These are phyloP conservation scores for Cepphus grylle DNA, from an alignment of 2,113 vertebrate genomes.

Conservation along the genomic window DNA sequence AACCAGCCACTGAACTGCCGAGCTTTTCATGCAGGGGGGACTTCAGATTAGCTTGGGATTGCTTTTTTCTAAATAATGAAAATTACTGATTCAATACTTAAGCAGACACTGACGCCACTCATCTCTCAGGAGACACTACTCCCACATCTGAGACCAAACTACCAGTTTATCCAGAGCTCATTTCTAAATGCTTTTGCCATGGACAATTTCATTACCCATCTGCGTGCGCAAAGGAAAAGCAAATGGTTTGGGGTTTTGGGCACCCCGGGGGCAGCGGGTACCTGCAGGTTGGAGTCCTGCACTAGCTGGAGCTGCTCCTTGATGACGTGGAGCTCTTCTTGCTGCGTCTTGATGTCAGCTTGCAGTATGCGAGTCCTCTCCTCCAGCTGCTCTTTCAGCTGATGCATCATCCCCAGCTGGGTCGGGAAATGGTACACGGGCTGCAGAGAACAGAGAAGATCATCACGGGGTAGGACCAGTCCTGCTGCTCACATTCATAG, in stretches of 20 bases:
- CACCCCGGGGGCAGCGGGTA: neutral
- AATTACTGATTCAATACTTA: neutral
- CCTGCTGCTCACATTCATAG: neutral
- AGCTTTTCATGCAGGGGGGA: neutral
- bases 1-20: rapidly evolving
- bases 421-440: constrained; percentile 69
- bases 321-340: constrained; percentile 83
- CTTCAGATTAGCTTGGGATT: neutral
- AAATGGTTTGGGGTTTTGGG: neutral
- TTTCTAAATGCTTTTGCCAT: neutral
- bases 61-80: neutral
- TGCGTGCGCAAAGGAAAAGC: neutral
- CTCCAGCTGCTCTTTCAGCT: constrained; percentile 87
- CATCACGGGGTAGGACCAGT: neutral
- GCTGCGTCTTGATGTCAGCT: constrained; percentile 83
- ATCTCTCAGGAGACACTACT: neutral
- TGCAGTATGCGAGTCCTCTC: constrained; percentile 84
- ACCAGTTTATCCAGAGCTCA: neutral
- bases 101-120: neutral
- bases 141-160: neutral
- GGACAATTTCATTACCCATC: neutral
- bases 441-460: constrained; percentile 18
- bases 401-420: constrained; percentile 83
- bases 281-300: constrained; percentile 80
- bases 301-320: constrained; percentile 85